Base-by-base conservation (phyloP, 2,797 vertebrate genomes). In the Phalanger gymnotis region DNA sequence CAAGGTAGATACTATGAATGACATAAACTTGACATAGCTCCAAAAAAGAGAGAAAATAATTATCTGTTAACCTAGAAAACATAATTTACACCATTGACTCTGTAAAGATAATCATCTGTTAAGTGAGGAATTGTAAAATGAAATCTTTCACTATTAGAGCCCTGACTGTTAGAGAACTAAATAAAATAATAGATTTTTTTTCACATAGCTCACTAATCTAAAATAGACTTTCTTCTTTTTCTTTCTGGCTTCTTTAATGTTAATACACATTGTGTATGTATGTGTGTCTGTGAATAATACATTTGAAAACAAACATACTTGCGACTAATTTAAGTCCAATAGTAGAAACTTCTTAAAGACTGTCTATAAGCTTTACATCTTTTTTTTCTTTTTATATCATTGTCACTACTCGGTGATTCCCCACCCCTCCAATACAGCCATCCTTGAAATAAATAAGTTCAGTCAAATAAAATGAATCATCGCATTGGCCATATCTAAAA, bases 301-400 rank as follows among this genome's bases (percentile, higher is more conserved):
- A 92, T 96, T 94, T 97, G 95, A 97, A 97, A 97, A 58, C 94
- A 98, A 90, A 96, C 92, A 95, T 96, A 92, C 66, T 94, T 95
- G 55, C 95, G 96, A 97, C 96, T 97, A 97, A 98, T 96, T 96
- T 96, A 93, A 97, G 95, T 96, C 91, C 54, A 91, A 92, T 95
- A 97, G 57, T 47, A 94, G 94, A 91, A 30, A 31, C 66, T 93
- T 53, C 92, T 94, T 54, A 93, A 96, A 97, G 97, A 97, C 96
- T 95, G 93, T 4, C 16, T 19, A 51, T 27, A 51, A 89, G 13
- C 16, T 6, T n/a, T 89, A 28, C 5, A 40, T n/a, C 40, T 87
- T 87, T 47, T 11, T 25, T 16, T 12, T 3, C n/a, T 31, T 58
- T 58, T 58, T 30, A 58, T 31, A 58, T 30, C 28, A 31, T 58